A percentile compares a stretch with the other conserved stretches of the same genome.
Evolutionary conservation across 2,797 vertebrate species (phyloP).

Genomic region (Tauraco hartlaubi): DNA sequence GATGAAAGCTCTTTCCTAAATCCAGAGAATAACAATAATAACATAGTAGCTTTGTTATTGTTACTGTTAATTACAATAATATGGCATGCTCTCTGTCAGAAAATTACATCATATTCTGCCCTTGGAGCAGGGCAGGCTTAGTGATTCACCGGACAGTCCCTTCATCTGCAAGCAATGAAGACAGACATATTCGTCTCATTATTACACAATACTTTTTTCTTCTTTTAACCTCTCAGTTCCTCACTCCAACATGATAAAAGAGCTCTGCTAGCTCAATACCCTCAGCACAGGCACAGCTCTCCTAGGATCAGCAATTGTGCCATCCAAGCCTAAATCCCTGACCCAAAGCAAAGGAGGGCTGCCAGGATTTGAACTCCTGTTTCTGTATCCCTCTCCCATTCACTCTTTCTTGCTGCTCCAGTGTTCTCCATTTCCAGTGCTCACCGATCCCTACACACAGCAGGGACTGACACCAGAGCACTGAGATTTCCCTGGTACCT

Average conservation of each 20-base stretch:
- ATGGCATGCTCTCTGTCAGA: not conserved
- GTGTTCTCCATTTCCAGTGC: not conserved
- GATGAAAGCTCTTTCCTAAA: not conserved
- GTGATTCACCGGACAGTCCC: not conserved
- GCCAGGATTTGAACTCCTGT: not conserved
- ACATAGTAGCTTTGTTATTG: not conserved
- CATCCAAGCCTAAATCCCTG: not conserved
- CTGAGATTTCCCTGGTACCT: not conserved
- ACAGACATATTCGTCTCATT: not conserved
- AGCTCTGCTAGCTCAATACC: not conserved
- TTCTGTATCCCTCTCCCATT: not conserved
- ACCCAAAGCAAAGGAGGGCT: not conserved
- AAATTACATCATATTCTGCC: not conserved
- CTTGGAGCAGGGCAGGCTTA: not conserved
- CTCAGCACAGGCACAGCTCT: not conserved
- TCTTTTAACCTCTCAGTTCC: not conserved
- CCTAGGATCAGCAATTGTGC: not conserved
- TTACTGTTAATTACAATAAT: constrained; percentile 10
- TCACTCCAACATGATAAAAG: not conserved
- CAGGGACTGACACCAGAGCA: not conserved
- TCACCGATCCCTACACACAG: not conserved
- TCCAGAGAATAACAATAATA: not conserved
- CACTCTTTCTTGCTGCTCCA: not conserved
- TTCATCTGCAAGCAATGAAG: constrained; percentile 10
- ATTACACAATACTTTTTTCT: not conserved